phyloP scores from a whole-genome alignment of 1,140 invertebrate genomes.

The Muscidifurax raptorellus region DNA sequence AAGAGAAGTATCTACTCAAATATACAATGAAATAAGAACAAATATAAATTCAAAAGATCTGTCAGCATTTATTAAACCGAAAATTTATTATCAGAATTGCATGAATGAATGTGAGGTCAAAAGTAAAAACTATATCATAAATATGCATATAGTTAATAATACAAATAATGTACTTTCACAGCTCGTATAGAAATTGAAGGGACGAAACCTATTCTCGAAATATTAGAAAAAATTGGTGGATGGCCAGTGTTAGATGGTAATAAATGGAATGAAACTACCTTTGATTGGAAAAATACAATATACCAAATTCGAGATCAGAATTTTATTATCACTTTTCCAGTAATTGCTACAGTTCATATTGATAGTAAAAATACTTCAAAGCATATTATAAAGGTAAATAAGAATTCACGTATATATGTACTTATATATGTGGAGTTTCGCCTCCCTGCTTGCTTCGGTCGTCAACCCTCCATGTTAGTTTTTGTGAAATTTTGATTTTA shows the following conservation, averaged over 20 bases:
- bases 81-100: slow-evolving; percentile 17
- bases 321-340: slow-evolving; percentile 80
- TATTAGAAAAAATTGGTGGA: slow-evolving; percentile 86
- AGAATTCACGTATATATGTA: not conserved
- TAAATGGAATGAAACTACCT: slow-evolving; percentile 83
- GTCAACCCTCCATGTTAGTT: no score
- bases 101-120: not conserved
- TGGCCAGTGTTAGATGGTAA: slow-evolving; percentile 92
- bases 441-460: no score
- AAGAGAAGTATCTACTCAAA: not conserved
- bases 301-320: slow-evolving; percentile 87
- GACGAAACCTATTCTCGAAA: slow-evolving; percentile 80
- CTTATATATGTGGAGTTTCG: no score
- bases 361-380: slow-evolving; percentile 13
- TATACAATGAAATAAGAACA: not conserved
- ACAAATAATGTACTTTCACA: slow-evolving; percentile 64
- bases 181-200: slow-evolving; percentile 85
- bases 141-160: not conserved
- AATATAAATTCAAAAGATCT: not conserved
- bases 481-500: no score
- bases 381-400: slow-evolving; percentile 20
- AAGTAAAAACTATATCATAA: not conserved
- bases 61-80: not conserved
- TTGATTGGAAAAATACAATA: slow-evolving; percentile 88
- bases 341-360: not conserved